A percentile compares a stretch with the other conserved stretches of the same genome.
Evolutionary conservation across 2,888 invertebrate genomes (phyloP).

Genomic region (Eristalinus sepulchralis): DNA sequence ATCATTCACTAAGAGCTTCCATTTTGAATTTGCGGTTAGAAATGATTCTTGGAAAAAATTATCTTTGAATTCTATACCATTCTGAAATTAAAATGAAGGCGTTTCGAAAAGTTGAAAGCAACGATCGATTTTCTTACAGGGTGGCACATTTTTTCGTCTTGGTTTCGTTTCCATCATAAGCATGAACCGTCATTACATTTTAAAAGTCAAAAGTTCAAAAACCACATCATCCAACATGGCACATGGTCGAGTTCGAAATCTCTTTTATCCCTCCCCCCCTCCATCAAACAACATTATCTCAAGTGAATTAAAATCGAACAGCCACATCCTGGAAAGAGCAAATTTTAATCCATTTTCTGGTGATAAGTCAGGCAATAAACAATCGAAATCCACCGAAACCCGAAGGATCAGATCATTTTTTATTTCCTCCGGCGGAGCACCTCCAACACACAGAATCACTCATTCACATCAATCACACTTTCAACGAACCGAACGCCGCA

Average conservation of each 20-base stretch:
- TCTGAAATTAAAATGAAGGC: too few species aligned
- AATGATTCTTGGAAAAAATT: background rate
- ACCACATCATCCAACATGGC: too few species aligned
- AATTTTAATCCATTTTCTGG: background rate
- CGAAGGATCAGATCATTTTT: background rate
- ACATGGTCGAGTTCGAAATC: too few species aligned
- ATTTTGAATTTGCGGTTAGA: background rate
- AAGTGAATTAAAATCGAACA: background rate
- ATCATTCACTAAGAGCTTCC: background rate
- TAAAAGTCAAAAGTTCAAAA: too few species aligned
- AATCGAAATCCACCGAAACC: background rate
- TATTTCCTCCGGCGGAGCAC: background rate
- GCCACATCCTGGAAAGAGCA: background rate
- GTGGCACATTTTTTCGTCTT: too few species aligned
- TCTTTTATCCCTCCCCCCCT: too few species aligned
- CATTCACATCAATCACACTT: background rate
- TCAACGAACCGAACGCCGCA: background rate
- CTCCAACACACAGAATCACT: background rate
- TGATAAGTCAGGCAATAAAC: background rate
- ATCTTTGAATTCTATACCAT: background rate
- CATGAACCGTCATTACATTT: too few species aligned
- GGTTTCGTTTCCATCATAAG: too few species aligned
- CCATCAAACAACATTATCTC: background rate
- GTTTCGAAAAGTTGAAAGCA: too few species aligned
- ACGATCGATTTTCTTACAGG: too few species aligned